These are phyloP conservation scores for Hanleya hanleyi DNA, from an alignment of 2,888 invertebrate genomes.

Conservation along the genomic window DNA sequence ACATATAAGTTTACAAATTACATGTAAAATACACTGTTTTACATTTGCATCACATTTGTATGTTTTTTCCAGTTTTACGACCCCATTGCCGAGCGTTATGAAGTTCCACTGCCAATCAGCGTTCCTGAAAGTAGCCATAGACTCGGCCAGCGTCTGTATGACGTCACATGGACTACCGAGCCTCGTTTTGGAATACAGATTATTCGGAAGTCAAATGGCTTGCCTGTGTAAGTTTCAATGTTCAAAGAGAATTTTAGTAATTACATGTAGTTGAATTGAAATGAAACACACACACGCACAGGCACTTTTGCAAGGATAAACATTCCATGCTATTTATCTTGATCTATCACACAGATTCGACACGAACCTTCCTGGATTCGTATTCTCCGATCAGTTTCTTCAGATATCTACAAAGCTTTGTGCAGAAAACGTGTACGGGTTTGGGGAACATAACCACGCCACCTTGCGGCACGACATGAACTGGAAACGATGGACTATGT, in stretches of 20 bases:
- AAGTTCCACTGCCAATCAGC: not conserved
- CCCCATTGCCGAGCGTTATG: not conserved
- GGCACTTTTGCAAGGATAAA: too few species aligned
- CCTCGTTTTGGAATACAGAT: slow-evolving; percentile 54
- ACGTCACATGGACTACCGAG: slow-evolving; percentile 39
- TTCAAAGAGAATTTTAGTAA: too few species aligned
- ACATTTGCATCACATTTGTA: too few species aligned
- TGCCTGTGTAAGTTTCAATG: not conserved
- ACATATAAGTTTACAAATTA: too few species aligned
- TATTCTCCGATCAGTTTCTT: slow-evolving; percentile 56
- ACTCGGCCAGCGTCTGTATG: slow-evolving; percentile 32
- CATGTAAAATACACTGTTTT: too few species aligned
- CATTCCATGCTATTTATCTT: too few species aligned
- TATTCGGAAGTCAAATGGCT: slow-evolving; percentile 35
- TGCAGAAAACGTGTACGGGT: slow-evolving; percentile 57
- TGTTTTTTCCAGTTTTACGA: slow-evolving; percentile 2
- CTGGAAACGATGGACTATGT: slow-evolving; percentile 64
- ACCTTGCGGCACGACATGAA: slow-evolving; percentile 58
- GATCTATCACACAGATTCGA: too few species aligned
- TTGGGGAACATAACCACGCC: slow-evolving; percentile 65
- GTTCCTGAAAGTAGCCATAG: not conserved
- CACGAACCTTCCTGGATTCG: slow-evolving; percentile 47
- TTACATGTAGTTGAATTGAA: too few species aligned
- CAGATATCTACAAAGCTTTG: slow-evolving; percentile 56
- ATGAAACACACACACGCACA: too few species aligned